These are phyloP conservation scores for Oryzias curvinotus DNA, from an alignment of 2,113 vertebrate species.

Conservation along the genomic window DNA sequence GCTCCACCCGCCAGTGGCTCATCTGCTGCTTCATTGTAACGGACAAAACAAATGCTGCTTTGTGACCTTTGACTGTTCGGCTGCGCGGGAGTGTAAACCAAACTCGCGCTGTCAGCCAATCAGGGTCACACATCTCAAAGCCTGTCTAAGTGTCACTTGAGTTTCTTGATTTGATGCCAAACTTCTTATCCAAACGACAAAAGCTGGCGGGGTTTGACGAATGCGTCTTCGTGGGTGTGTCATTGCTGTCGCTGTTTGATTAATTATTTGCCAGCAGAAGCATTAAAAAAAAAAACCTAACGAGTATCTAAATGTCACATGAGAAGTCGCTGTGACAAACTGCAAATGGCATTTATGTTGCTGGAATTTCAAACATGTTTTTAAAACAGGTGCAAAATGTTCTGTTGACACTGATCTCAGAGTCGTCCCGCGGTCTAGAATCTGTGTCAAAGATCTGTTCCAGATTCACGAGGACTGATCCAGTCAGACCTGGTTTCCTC, in stretches of 20 bases:
- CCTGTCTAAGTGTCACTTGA: not conserved
- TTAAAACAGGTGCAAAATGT: no score
- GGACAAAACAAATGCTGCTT: not conserved
- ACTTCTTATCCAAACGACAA: not conserved
- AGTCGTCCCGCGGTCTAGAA: no score
- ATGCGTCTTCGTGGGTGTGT: not conserved
- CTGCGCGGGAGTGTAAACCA: slow-evolving; percentile 4
- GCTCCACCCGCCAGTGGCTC: not conserved
- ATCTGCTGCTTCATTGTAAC: not conserved
- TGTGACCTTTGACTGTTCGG: slow-evolving; percentile 11
- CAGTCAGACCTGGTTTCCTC: no score
- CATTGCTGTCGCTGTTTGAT: rapidly evolving
- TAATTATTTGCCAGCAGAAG: not conserved
- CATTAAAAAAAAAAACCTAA: not conserved
- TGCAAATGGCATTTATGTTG: no score
- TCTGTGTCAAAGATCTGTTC: no score
- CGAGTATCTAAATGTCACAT: no score
- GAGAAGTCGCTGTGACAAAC: no score
- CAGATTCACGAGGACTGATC: no score
- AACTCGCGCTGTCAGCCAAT: not conserved
- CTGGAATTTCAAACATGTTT: no score
- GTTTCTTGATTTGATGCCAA: slow-evolving; percentile 4
- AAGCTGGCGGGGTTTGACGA: not conserved
- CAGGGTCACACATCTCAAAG: slow-evolving; percentile 1
- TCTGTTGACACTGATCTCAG: no score